Percentiles rank a stretch among this genome's conserved stretches.
phyloP scores from a whole-genome alignment of 2,888 invertebrate genomes.

The Ectemnius lituratus region DNA sequence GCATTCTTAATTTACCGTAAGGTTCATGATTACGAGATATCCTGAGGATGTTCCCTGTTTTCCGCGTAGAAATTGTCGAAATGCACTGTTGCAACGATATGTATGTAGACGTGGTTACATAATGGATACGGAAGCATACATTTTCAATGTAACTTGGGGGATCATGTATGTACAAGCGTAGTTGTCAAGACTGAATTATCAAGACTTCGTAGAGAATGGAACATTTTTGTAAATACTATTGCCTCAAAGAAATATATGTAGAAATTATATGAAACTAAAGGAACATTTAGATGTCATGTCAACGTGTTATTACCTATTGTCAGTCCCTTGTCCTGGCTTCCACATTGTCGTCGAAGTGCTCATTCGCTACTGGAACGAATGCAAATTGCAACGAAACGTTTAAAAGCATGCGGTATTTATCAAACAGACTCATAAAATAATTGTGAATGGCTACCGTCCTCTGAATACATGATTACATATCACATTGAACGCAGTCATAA shows the following conservation, averaged over 20 bases:
- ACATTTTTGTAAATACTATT: conserved; percentile 75
- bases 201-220: conserved; percentile 72
- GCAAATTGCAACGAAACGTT: conserved; percentile 21
- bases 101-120: conserved; percentile 12
- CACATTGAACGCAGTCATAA: conserved; percentile 31
- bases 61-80: background rate
- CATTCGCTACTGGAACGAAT: conserved; percentile 9
- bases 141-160: conserved; percentile 50
- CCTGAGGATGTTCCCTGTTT: conserved; percentile 6
- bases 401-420: conserved; percentile 48
- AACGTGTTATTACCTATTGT: conserved; percentile 24
- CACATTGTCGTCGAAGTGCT: conserved; percentile 15
- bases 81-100: conserved; percentile 19
- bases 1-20: too few relatives aligned
- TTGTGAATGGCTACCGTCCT: conserved; percentile 18
- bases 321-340: conserved; percentile 23
- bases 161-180: conserved; percentile 65
- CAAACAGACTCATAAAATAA: conserved; percentile 47
- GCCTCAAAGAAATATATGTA: conserved; percentile 71
- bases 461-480: conserved; percentile 39
- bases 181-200: conserved; percentile 75
- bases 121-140: conserved; percentile 24
- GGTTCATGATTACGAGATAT: too few relatives aligned
- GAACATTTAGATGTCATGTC: conserved; percentile 26
- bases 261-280: conserved; percentile 64